A percentile compares a stretch with the other conserved stretches of the same genome.
Evolutionary conservation across 2,113 vertebrate genomes (phyloP).

Genomic region (Neofelis nebulosa): DNA sequence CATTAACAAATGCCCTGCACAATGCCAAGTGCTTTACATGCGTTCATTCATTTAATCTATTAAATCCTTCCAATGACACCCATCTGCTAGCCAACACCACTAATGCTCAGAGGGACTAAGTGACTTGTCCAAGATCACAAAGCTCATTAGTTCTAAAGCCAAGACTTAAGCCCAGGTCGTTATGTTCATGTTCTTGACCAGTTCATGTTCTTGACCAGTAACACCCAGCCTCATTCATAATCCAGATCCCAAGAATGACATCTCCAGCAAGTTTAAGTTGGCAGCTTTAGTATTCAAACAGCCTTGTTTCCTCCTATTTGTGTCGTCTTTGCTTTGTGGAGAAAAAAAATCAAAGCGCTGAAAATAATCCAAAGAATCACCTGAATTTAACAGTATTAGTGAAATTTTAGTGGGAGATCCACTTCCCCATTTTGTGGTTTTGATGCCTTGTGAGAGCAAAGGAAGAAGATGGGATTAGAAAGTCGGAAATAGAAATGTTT

Average conservation of each 20-base stretch:
- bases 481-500: slow-evolving; percentile 26
- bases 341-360: slow-evolving; percentile 27
- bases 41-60: not conserved
- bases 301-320: not conserved
- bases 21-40: not conserved
- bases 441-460: not conserved
- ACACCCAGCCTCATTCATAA: not conserved
- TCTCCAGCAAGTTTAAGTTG: not conserved
- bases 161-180: not conserved
- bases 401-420: not conserved
- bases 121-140: not conserved
- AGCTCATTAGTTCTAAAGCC: not conserved
- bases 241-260: not conserved
- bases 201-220: not conserved
- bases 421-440: not conserved
- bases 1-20: not conserved
- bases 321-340: slow-evolving; percentile 31
- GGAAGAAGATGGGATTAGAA: not conserved
- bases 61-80: not conserved
- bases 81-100: not conserved
- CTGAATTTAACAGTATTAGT: not conserved
- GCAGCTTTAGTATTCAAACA: not conserved
- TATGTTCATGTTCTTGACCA: not conserved
- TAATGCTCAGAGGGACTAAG: not conserved
- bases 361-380: not conserved